These are phyloP conservation scores for Hypanus sabinus DNA, from an alignment of 2,113 vertebrate genomes.

Conservation along the genomic window DNA sequence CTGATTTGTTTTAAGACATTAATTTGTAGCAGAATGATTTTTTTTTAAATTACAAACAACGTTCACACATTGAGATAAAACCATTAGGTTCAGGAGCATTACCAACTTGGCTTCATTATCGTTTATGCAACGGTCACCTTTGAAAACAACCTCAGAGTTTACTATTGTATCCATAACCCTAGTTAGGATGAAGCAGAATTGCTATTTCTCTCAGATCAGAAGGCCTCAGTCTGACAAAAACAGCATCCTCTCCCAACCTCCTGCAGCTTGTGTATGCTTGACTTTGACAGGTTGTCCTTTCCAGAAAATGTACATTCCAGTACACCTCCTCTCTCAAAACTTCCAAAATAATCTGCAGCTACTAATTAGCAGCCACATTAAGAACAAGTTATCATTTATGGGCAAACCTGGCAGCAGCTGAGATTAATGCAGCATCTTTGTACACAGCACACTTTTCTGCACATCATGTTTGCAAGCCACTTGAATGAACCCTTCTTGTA, in stretches of 20 bases:
- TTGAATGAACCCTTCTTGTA: not conserved
- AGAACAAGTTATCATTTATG: slow-evolving; percentile 41
- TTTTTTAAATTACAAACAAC: too few species aligned
- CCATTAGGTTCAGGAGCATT: too few species aligned
- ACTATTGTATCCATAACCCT: not conserved
- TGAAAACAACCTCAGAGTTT: not conserved
- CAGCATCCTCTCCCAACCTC: slow-evolving; percentile 15
- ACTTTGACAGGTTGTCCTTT: slow-evolving; percentile 35
- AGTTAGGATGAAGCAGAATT: not conserved
- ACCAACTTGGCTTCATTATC: not conserved
- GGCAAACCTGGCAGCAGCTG: slow-evolving; percentile 44
- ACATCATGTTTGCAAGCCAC: not conserved
- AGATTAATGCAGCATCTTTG: not conserved
- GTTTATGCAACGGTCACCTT: not conserved
- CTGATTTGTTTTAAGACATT: too few species aligned
- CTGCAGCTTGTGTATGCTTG: slow-evolving; percentile 33
- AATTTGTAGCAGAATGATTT: too few species aligned
- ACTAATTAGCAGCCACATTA: slow-evolving; percentile 45
- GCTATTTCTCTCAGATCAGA: not conserved
- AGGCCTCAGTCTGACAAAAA: not conserved
- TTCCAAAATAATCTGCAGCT: slow-evolving; percentile 48
- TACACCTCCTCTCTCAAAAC: slow-evolving; percentile 37
- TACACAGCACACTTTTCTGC: not conserved
- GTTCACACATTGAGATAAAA: too few species aligned
- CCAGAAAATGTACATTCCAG: slow-evolving; percentile 38